Conservation (phyloP, 2,113 vertebrate genomes). For the Ceyx melanurus region DNA sequence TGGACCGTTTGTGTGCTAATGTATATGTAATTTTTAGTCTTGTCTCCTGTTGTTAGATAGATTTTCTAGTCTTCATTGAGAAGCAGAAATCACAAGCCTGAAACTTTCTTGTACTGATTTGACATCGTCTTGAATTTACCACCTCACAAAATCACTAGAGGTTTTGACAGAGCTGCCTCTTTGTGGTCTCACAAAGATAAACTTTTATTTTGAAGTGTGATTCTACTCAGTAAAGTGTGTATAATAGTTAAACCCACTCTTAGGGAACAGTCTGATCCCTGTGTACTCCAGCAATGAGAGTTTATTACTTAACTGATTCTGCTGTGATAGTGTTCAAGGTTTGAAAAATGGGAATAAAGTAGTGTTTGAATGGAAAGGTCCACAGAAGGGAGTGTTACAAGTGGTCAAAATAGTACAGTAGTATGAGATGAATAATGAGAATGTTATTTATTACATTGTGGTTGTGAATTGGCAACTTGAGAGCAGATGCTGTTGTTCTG, state of each 20-base stretch:
- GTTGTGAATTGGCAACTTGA: neutral
- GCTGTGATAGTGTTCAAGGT: neutral
- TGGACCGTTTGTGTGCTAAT: neutral
- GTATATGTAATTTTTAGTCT: neutral
- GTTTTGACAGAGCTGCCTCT: conserved; percentile 6
- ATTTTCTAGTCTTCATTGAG: neutral
- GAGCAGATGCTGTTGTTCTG: neutral
- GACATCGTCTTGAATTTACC: neutral
- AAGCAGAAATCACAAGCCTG: neutral
- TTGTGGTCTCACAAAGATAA: neutral
- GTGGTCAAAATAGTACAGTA: neutral
- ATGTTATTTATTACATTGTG: neutral
- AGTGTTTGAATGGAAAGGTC: neutral
- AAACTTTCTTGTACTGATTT: neutral
- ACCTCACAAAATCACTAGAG: neutral
- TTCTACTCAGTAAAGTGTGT: neutral
- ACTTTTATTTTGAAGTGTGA: neutral
- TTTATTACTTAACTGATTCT: neutral
- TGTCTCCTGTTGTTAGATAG: neutral
- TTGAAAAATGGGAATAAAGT: neutral
- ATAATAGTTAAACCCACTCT: neutral
- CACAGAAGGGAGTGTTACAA: neutral
- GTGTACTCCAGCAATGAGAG: neutral
- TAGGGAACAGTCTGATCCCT: neutral
- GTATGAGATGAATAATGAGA: neutral